Evolutionary conservation across 2,888 invertebrate genomes (phyloP), one percentile per base, ranked within the genome.

Genomic region (Frankliniella fusca): DNA sequence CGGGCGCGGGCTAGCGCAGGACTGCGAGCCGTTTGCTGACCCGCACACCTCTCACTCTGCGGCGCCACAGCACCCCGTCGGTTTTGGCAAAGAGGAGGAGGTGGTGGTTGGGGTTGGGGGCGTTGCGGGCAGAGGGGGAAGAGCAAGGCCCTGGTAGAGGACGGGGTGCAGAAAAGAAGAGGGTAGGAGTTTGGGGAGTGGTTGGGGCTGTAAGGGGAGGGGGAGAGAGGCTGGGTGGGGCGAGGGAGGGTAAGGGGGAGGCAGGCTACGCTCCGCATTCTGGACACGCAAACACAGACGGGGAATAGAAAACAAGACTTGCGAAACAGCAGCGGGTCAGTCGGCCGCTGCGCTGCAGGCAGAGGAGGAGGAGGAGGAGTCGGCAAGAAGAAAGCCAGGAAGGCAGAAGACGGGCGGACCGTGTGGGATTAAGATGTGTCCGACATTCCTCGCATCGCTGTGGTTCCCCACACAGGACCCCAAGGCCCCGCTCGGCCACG

Each of bases 361-460:
- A 27, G 70, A 76, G 70, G 70, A 27, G 27, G 70, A 11, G 70
- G 23, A 18, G 23, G 70, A 10, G 70, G 70, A 70, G n/a, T 0
- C 20, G 61, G 61, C 54, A 12, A n/a, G 61, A n/a, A 61, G 61
- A 15, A 18, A 18, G 61, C 61, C 12, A 61, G n/a, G 61, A n/a
- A 61, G 61, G 1, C 15, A n/a, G 38, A 38, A 38, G 54, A 12
- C 18, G 27, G 27, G 12, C 23, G 70, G 38, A 38, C 38, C 5
- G 38, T 38, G 38, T 38, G 38, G 70, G 70, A 76, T 76, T 76
- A 76, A 76, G 70, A 76, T 76, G 70, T 76, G 70, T 76, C 70
- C 70, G 70, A 27, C 70, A 76, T 76, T 76, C 70, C 70, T 76
- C 27, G 70, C 70, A 27, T 76, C 12, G 61, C 70, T 76, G 70